Conservation (phyloP, 2,888 invertebrate species). For the Ectemnius lituratus region DNA sequence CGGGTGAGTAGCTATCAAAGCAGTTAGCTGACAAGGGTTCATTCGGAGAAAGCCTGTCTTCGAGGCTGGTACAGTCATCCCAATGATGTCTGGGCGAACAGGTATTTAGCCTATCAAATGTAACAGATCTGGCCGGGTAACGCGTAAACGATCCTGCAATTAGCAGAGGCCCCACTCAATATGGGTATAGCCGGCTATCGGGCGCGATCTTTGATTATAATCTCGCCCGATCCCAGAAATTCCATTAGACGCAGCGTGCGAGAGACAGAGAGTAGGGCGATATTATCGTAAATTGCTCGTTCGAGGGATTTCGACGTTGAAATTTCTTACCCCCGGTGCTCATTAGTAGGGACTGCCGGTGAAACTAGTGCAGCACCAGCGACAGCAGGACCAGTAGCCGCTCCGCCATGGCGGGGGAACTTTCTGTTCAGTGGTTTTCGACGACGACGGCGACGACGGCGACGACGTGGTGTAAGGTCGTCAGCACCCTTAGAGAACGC, state of each 20-base stretch:
- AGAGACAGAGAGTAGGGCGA: conserved; percentile 21
- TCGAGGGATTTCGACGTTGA: conserved; percentile 44
- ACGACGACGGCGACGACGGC: background rate
- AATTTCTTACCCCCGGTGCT: conserved; percentile 43
- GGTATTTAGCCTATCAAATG: conserved; percentile 52
- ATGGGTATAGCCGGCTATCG: conserved; percentile 26
- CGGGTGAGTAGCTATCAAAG: conserved; percentile 23
- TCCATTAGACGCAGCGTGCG: conserved; percentile 38
- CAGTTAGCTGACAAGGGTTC: conserved; percentile 40
- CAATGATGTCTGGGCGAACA: conserved; percentile 28
- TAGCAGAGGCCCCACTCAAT: conserved; percentile 48
- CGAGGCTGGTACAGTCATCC: conserved; percentile 29
- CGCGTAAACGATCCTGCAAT: conserved; percentile 57
- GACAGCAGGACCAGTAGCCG: background rate
- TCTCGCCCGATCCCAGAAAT: conserved; percentile 38
- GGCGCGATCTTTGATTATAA: conserved; percentile 48
- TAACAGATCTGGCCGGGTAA: conserved; percentile 52
- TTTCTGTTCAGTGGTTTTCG: conserved; percentile 22
- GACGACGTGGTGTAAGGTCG: background rate
- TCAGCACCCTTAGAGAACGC: conserved; percentile 12
- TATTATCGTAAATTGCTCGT: conserved; percentile 53
- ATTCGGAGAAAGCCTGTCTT: conserved; percentile 42
- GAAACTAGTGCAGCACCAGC: background rate
- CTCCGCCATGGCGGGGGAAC: background rate
- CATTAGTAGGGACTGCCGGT: conserved; percentile 29